Base-by-base conservation (phyloP, 1,140 invertebrate species). In the Physella acuta region DNA sequence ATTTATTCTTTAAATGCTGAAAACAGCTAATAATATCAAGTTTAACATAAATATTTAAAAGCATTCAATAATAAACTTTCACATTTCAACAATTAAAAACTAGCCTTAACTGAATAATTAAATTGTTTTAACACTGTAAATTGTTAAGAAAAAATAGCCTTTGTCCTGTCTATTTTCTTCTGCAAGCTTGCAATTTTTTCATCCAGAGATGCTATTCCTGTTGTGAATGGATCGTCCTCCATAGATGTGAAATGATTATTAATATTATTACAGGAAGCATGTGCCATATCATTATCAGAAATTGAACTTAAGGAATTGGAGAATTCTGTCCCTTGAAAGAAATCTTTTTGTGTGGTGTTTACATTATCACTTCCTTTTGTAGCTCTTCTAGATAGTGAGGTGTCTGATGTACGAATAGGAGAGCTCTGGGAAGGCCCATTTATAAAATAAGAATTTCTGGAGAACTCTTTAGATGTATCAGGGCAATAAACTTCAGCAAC, bases 161-260 rank as follows among this genome's bases (percentile, higher is more conserved):
- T 68, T 39, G 66, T 60, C 44, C 56, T 39, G 33, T 68, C 33
- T 24, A 68, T 68, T 68, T 68, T 68, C 49, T 24, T 51, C 37
- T 79, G 77, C 3, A 79, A 44, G 36, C 75, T 74, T 11, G 78
- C 66, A 44, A 82, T 82, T 64, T 80, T 81, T 14, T 74, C 76
- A 70, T 82, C 81, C 28, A 82, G 64, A 8, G 72, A 73, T 17
- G 76, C 77, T 44, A 82, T 76, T 14, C 77, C 78, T 34, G 72
- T 74, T 28, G 73, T 61, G 55, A 82, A 82, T 39, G 75, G 62
- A 55, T 82, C 76, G 69, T 80, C 77, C 5, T 77, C 58, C 16
- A 69, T 28, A 73, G 55, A 3, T 73, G 71, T 1, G 74, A 26
- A 8, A 58, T 52, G 20, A 39, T 65, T 31, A n/a, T 30, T 70